Evolutionary conservation across 2,113 vertebrate species (phyloP).

Genomic region (Chunga burmeisteri): DNA sequence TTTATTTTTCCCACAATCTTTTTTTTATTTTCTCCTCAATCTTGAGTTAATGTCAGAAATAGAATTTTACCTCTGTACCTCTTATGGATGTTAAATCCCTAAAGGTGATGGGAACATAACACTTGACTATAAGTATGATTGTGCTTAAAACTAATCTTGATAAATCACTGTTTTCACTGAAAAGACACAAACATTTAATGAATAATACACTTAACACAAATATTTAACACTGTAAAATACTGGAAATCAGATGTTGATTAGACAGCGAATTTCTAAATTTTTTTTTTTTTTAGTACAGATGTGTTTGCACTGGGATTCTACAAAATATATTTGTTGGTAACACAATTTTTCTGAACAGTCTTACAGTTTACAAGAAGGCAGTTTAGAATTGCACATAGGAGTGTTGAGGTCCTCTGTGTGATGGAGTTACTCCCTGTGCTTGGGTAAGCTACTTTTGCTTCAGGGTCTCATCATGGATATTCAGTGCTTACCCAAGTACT

Average conservation of each 20-base stretch:
- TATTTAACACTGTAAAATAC: not conserved
- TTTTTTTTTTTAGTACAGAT: not conserved
- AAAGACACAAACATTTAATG: not conserved
- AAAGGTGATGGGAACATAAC: not conserved
- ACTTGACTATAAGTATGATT: not conserved
- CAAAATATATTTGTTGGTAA: not conserved
- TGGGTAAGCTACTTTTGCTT: fast-evolving
- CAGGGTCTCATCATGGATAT: not conserved
- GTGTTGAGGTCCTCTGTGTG: not conserved
- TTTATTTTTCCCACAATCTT: not conserved
- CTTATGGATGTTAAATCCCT: not conserved
- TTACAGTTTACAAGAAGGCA: not conserved
- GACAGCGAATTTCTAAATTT: not conserved
- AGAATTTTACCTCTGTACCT: not conserved
- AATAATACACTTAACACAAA: not conserved
- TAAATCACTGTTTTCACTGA: not conserved
- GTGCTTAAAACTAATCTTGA: not conserved
- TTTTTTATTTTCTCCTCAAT: not conserved
- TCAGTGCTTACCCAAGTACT: fast-evolving
- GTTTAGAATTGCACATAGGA: not conserved
- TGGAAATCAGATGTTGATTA: not conserved
- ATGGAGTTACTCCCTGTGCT: not conserved
- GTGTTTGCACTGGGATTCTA: not conserved
- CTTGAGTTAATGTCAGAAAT: not conserved
- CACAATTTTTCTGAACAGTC: not conserved